Evolutionary conservation across 2,797 vertebrate genomes (phyloP).

Genomic region (Lepidocolaptes lacrymiger): DNA sequence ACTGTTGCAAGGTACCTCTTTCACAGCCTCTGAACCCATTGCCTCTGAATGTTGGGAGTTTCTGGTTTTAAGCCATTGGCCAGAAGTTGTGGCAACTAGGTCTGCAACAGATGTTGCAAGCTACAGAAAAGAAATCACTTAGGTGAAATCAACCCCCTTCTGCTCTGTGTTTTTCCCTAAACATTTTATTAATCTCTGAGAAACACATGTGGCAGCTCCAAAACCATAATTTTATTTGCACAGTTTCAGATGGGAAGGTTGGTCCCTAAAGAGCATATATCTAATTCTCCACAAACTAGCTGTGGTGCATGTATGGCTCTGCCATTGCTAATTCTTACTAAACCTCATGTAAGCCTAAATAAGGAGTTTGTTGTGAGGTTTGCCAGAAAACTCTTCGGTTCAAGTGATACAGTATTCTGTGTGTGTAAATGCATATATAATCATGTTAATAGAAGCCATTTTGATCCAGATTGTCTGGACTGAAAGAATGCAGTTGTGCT

Average conservation of each 20-base stretch:
- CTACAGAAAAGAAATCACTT: neutral
- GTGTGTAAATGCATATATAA: neutral
- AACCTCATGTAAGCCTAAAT: neutral
- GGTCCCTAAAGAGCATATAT: neutral
- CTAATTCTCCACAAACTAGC: neutral
- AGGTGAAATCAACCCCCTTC: neutral
- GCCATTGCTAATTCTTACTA: neutral
- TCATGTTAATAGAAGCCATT: neutral
- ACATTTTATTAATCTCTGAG: conserved; percentile 14
- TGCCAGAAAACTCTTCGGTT: neutral
- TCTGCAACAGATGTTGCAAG: neutral
- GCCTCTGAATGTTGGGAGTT: neutral
- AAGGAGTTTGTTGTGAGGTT: neutral
- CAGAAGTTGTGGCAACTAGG: neutral
- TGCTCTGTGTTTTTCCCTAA: neutral
- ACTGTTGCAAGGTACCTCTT: neutral
- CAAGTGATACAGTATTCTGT: neutral
- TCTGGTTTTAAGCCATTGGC: neutral
- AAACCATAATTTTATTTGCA: neutral
- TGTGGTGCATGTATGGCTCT: neutral
- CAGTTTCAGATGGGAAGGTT: neutral
- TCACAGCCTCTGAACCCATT: neutral
- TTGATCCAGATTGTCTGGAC: conserved; percentile 19
- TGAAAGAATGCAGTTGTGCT: conserved; percentile 40
- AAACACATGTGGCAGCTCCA: neutral